These are phyloP conservation scores for Apeltes quadracus DNA, from an alignment of 2,113 vertebrate species.

Conservation along the genomic window DNA sequence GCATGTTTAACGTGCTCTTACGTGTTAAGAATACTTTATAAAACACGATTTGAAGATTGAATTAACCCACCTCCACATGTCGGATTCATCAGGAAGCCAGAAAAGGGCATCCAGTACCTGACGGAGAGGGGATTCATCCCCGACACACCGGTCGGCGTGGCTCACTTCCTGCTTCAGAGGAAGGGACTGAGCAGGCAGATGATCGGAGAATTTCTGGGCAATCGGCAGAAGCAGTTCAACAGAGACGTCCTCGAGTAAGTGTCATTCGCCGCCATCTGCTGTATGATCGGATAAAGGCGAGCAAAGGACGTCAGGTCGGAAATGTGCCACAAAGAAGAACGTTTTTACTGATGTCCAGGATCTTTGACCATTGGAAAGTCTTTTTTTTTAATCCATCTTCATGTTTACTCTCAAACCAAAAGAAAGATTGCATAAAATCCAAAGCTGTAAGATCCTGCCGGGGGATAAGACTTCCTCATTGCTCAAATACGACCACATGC, in stretches of 20 bases:
- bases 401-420: too few relatives aligned
- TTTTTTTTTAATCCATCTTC: too few relatives aligned
- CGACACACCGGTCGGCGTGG: conserved; percentile 94
- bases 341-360: not conserved
- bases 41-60: not conserved
- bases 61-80: conserved; percentile 4
- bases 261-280: not conserved
- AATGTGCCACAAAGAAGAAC: too few relatives aligned
- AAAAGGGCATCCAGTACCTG: conserved; percentile 97
- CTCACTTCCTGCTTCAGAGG: conserved; percentile 96
- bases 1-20: too few relatives aligned
- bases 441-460: not conserved
- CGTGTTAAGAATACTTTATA: not conserved
- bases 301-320: not conserved
- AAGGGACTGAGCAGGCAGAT: conserved; percentile 98
- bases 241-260: conserved; percentile 97
- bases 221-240: conserved; percentile 98
- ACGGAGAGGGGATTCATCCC: conserved; percentile 96
- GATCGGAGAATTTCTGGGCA: conserved; percentile 98
- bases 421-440: not conserved
- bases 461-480: not conserved
- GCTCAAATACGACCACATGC: not conserved
- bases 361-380: not conserved
- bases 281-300: not conserved
- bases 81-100: conserved; percentile 87